A percentile compares a stretch with the other conserved stretches of the same genome.
These are phyloP conservation scores for Poeciliopsis turneri DNA, from an alignment of 2,797 vertebrate genomes.

Conservation along the genomic window DNA sequence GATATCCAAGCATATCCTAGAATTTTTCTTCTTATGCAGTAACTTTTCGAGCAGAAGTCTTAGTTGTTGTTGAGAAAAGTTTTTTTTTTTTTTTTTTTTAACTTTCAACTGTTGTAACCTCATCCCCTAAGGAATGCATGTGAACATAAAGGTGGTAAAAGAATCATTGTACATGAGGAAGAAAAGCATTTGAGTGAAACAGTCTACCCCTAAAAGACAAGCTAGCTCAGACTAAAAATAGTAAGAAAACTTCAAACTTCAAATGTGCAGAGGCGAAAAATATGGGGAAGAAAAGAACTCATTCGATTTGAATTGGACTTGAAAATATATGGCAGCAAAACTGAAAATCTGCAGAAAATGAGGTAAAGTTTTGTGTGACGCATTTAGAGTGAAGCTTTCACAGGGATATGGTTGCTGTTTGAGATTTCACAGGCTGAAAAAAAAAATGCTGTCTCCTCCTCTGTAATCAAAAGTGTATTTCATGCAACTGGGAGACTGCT, in stretches of 20 bases:
- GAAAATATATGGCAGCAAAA: constrained; percentile 50
- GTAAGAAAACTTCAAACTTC: constrained; percentile 52
- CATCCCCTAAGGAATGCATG: constrained; percentile 59
- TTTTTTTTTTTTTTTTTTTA: constrained; percentile 33
- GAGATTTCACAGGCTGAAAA: constrained; percentile 35
- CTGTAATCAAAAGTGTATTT: constrained; percentile 50
- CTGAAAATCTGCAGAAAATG: constrained; percentile 57
- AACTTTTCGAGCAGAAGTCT: constrained; percentile 62
- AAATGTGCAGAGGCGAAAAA: constrained; percentile 42
- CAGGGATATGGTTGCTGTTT: constrained; percentile 39
- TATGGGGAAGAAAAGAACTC: constrained; percentile 34
- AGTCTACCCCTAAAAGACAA: constrained; percentile 60
- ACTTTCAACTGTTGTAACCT: constrained; percentile 54
- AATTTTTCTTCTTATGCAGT: constrained; percentile 55
- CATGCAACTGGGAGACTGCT: constrained; percentile 19
- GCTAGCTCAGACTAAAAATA: constrained; percentile 67
- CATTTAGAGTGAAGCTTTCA: constrained; percentile 40
- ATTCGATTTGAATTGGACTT: constrained; percentile 53
- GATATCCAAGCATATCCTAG: constrained; percentile 43
- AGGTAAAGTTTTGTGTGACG: constrained; percentile 55
- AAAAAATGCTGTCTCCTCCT: constrained; percentile 29
- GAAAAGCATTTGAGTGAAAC: constrained; percentile 39
- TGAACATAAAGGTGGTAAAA: constrained; percentile 62
- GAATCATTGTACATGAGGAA: constrained; percentile 63
- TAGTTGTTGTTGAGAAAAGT: constrained; percentile 56